A percentile compares a stretch with the other conserved stretches of the same genome.
Evolutionary conservation across 2,888 invertebrate genomes (phyloP).

Genomic region (Meliscaeva auricollis): DNA sequence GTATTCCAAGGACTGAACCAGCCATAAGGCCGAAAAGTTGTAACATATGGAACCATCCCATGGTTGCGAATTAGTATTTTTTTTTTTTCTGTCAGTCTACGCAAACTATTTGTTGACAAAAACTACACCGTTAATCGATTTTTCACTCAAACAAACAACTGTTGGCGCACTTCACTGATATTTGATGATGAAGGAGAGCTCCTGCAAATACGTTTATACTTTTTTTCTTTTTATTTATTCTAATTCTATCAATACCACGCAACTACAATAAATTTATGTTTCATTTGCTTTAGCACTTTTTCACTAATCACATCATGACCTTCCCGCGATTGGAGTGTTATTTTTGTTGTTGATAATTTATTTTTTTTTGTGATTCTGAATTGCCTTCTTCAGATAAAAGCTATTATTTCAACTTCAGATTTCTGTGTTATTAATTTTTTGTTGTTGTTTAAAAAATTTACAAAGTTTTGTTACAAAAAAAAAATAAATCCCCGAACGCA

Average conservation of each 20-base stretch:
- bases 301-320: slow-evolving; percentile 63
- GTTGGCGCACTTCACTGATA: slow-evolving; percentile 50
- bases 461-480: slow-evolving; percentile 3
- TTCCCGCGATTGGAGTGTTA: slow-evolving; percentile 50
- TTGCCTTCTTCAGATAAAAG: slow-evolving; percentile 25
- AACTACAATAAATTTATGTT: slow-evolving; percentile 1
- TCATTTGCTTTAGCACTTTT: slow-evolving; percentile 36
- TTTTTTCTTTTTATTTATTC: not conserved
- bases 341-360: slow-evolving; percentile 10
- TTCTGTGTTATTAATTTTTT: not conserved
- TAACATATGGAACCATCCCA: slow-evolving; percentile 72
- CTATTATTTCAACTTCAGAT: not conserved
- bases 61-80: slow-evolving; percentile 26
- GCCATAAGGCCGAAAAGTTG: slow-evolving; percentile 62
- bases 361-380: slow-evolving; percentile 10
- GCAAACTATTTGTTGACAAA: slow-evolving; percentile 21
- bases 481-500: slow-evolving; percentile 45
- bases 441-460: slow-evolving; percentile 3
- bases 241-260: slow-evolving; percentile 3
- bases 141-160: slow-evolving; percentile 73
- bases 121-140: slow-evolving; percentile 62
- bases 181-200: not conserved
- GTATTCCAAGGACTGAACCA: slow-evolving; percentile 58
- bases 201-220: slow-evolving; percentile 1
- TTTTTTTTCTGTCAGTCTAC: not conserved